Evolutionary conservation across 2,888 invertebrate genomes (phyloP).

Genomic region (Drosophila paramelanica): DNA sequence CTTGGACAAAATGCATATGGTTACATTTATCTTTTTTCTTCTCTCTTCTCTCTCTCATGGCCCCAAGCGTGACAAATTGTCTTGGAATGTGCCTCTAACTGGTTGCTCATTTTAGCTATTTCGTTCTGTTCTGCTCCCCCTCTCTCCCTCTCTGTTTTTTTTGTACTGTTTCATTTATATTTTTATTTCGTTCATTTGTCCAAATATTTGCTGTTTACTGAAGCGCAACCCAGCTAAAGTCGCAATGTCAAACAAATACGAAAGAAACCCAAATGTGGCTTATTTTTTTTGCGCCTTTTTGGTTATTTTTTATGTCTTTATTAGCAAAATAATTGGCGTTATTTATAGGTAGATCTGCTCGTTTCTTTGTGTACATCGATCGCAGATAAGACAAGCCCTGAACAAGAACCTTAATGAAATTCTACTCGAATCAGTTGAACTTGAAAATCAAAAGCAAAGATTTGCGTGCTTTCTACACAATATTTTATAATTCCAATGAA

Average conservation of each 20-base stretch:
- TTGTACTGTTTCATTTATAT: slow-evolving; percentile 11
- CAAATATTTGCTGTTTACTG: slow-evolving; percentile 62
- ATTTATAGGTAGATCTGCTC: slow-evolving; percentile 16
- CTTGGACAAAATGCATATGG: slow-evolving; percentile 52
- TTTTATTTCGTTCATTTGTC: too few relatives aligned
- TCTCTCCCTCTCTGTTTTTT: slow-evolving; percentile 29
- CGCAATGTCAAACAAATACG: background rate
- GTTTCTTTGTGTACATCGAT: slow-evolving; percentile 30
- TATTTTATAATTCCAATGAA: background rate
- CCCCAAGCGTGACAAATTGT: slow-evolving; percentile 68
- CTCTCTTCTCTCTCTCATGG: background rate
- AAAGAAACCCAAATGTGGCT: slow-evolving; percentile 35
- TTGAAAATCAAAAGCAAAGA: slow-evolving; percentile 43
- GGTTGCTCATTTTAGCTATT: slow-evolving; percentile 32
- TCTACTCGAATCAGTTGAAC: slow-evolving; percentile 40
- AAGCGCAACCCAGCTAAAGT: slow-evolving; percentile 42
- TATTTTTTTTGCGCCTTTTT: slow-evolving; percentile 53
- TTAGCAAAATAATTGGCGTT: slow-evolving; percentile 47
- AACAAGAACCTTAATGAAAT: slow-evolving; percentile 58
- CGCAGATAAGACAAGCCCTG: slow-evolving; percentile 45
- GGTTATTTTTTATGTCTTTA: slow-evolving; percentile 64
- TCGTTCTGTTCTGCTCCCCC: slow-evolving; percentile 29
- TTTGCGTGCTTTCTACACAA: slow-evolving; percentile 21
- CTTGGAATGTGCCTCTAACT: slow-evolving; percentile 57
- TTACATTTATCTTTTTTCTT: slow-evolving; percentile 22